phyloP scores from a whole-genome alignment of 1,140 invertebrate genomes.

The Lepidurus couesii region DNA sequence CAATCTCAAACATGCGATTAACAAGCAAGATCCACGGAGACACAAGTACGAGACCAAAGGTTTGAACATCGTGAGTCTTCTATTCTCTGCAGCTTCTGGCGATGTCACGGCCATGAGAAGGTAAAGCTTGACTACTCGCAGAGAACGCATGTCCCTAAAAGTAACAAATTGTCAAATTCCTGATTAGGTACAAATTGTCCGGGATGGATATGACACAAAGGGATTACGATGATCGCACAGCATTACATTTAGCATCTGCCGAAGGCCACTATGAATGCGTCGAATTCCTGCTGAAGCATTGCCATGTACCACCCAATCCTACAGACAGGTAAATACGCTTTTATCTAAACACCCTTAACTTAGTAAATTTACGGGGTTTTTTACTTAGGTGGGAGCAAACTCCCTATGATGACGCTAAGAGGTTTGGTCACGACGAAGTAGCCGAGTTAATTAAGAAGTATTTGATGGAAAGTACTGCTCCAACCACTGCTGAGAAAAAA shows the following conservation, averaged over 20 bases:
- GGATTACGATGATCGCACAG: slow-evolving; percentile 88
- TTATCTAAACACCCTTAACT: slow-evolving; percentile 18
- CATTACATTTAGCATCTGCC: slow-evolving; percentile 82
- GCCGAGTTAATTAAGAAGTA: slow-evolving; percentile 53
- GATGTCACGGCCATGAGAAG: slow-evolving; percentile 86
- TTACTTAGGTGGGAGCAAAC: slow-evolving; percentile 77
- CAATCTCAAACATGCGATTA: slow-evolving; percentile 82
- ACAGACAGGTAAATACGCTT: slow-evolving; percentile 56
- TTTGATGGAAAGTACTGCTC: slow-evolving; percentile 6
- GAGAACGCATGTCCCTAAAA: slow-evolving; percentile 24
- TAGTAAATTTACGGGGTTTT: slow-evolving; percentile 23
- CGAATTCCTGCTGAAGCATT: slow-evolving; percentile 77
- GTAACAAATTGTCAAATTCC: not conserved
- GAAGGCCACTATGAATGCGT: slow-evolving; percentile 86
- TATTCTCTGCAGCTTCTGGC: slow-evolving; percentile 89
- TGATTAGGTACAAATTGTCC: slow-evolving; percentile 70
- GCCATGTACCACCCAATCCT: slow-evolving; percentile 69
- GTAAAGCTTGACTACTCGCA: slow-evolving; percentile 46
- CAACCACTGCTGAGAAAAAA: not conserved
- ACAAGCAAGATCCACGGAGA: slow-evolving; percentile 86
- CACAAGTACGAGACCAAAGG: slow-evolving; percentile 88
- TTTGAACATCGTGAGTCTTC: slow-evolving; percentile 82
- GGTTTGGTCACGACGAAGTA: slow-evolving; percentile 69
- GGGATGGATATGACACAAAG: slow-evolving; percentile 87
- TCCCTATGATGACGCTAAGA: slow-evolving; percentile 77